A percentile compares a stretch with the other conserved stretches of the same genome.
phyloP scores from a whole-genome alignment of 2,888 invertebrate genomes.

The Mayetiola destructor region DNA sequence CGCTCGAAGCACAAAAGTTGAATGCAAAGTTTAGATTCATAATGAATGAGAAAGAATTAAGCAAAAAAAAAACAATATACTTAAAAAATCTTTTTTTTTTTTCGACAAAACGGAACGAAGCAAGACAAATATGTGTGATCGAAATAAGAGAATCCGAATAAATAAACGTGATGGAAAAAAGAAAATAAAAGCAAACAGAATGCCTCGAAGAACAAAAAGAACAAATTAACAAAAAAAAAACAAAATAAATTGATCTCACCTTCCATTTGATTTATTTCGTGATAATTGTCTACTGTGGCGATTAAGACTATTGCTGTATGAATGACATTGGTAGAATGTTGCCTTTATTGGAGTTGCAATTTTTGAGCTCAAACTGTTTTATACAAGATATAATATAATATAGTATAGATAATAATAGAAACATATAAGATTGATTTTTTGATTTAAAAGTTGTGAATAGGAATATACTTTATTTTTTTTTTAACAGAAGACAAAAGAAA shows the following conservation, averaged over 20 bases:
- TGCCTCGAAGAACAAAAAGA: too few relatives aligned
- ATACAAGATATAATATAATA: slow-evolving; percentile 6
- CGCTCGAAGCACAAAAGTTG: too few relatives aligned
- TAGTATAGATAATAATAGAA: too few relatives aligned
- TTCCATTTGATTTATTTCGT: slow-evolving; percentile 31
- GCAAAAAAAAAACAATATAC: too few relatives aligned
- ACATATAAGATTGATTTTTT: too few relatives aligned
- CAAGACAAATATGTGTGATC: not conserved
- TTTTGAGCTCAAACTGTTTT: slow-evolving; percentile 5
- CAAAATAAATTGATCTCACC: slow-evolving; percentile 23
- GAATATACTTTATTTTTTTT: too few relatives aligned
- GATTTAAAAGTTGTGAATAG: too few relatives aligned
- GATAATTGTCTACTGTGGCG: slow-evolving; percentile 30
- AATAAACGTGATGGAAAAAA: not conserved
- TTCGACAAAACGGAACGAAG: not conserved
- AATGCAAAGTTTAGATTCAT: too few relatives aligned
- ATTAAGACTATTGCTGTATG: slow-evolving; percentile 34
- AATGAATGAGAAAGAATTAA: too few relatives aligned
- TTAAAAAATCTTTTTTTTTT: too few relatives aligned
- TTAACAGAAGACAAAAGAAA: too few relatives aligned
- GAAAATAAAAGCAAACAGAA: too few relatives aligned
- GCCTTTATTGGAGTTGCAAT: slow-evolving; percentile 26
- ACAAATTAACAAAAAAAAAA: not conserved
- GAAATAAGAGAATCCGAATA: not conserved
- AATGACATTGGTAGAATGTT: slow-evolving; percentile 20